Conservation (phyloP, 2,797 vertebrate species). For the Karalla daura region DNA sequence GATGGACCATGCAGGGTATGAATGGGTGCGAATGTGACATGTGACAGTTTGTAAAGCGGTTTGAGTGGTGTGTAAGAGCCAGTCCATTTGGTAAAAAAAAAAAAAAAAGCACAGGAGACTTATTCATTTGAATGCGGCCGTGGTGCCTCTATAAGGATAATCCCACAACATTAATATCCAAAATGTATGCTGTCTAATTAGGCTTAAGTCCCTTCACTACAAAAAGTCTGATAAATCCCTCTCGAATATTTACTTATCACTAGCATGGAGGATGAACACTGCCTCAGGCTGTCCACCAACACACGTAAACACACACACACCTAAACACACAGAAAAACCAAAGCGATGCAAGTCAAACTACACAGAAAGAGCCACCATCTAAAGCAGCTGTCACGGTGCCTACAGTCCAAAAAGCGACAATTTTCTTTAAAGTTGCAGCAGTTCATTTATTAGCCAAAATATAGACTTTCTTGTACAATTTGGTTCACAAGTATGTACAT, state of each 20-base stretch:
- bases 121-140: conserved; percentile 76
- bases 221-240: conserved; percentile 80
- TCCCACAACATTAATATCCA: conserved; percentile 83
- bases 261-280: conserved; percentile 67
- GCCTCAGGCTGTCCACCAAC: conserved; percentile 64
- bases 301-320: no score
- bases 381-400: conserved; percentile 65
- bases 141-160: conserved; percentile 77
- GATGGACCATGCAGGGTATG: no score
- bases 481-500: conserved; percentile 99
- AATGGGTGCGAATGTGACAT: no score
- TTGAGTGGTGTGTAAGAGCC: no score
- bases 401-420: conserved; percentile 62
- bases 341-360: conserved; percentile 53
- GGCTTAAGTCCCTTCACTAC: conserved; percentile 75
- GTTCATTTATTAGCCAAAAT: conserved; percentile 99
- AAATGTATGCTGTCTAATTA: conserved; percentile 83
- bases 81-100: no score
- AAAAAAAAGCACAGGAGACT: no score
- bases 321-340: conserved; percentile 28
- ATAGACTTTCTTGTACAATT: conserved; percentile 99
- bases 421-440: conserved; percentile 93
- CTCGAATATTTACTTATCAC: conserved; percentile 74
- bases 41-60: no score
- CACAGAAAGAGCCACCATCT: conserved; percentile 60